These are phyloP conservation scores for Cyclophora punctaria DNA, from an alignment of 2,888 invertebrate genomes.

Conservation along the genomic window DNA sequence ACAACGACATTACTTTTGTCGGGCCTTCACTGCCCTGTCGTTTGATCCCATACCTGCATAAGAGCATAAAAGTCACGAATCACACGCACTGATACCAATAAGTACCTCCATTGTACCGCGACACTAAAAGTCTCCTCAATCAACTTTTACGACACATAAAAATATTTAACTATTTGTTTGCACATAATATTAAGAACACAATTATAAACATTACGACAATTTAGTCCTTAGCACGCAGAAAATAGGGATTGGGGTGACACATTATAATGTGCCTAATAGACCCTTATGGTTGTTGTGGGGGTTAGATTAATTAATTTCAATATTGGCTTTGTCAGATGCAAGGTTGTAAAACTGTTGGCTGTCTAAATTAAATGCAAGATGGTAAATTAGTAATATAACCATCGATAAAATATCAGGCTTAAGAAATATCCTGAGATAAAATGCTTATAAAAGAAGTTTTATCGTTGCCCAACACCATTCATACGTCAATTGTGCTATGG, in stretches of 20 bases:
- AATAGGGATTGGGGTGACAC: constrained; percentile 14
- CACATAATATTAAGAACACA: constrained; percentile 61
- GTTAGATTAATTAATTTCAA: constrained; percentile 47
- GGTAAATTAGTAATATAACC: too few species aligned
- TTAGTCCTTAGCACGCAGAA: constrained; percentile 19
- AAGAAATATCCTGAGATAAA: too few species aligned
- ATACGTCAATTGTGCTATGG: too few species aligned
- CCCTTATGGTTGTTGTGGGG: constrained; percentile 23
- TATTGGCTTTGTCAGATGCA: constrained; percentile 38
- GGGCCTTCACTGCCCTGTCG: background rate
- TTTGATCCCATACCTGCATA: constrained; percentile 18
- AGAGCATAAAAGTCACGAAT: constrained; percentile 23
- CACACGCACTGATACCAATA: constrained; percentile 38
- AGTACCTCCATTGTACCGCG: constrained; percentile 36
- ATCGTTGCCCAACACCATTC: too few species aligned
- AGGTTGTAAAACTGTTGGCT: constrained; percentile 26
- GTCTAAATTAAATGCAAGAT: too few species aligned
- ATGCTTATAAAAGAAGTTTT: too few species aligned
- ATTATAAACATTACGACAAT: constrained; percentile 23
- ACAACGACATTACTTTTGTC: constrained; percentile 4
- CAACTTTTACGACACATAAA: constrained; percentile 72
- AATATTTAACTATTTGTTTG: constrained; percentile 73
- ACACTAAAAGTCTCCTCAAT: constrained; percentile 62
- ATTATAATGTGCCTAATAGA: constrained; percentile 9
- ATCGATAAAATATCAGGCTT: too few species aligned